Evolutionary conservation across 2,888 invertebrate species (phyloP), one percentile per base, ranked within the genome.

Genomic region (Neoaliturus tenellus): DNA sequence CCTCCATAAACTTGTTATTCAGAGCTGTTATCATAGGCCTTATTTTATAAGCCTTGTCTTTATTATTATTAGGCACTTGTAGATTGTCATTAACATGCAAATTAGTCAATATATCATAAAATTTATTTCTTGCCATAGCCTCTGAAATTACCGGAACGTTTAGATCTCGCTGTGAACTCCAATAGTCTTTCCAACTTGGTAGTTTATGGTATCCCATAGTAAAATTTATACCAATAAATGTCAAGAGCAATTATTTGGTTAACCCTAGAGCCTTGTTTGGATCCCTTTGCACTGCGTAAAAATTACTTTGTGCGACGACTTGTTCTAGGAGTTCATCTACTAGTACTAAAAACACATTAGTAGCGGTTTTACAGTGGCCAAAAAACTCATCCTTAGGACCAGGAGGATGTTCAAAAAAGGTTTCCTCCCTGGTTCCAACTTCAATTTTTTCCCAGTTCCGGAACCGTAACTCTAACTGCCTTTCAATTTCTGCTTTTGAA

Each of bases 41-140:
- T 55, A 80, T 8, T 80, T 80, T 80, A 28, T 58, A 58, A 3
- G 44, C n/a, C 44, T 55, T 80, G 31, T 80, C 80, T 75, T 39
- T 39, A 23, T 75, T 75, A 14, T 75, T 41, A 23, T n/a, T 39
- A 75, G 75, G 44, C 3, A 80, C 35, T 33, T 31, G 80, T 23
- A 14, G 28, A 35, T 80, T 80, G 44, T 80, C 80, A 80, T 80
- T 80, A 3, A 80, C 0, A 17, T 80, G 80, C 17, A 80, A 20
- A 28, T 31, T 20, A 4, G 51, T 12, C 35, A 80, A 23, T 31
- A 80, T 80, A 2, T 55, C 55, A 28, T 80, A 51, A 80, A 80
- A 51, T 17, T 33, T 51, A 44, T 55, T 58, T 55, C 55, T 6
- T 10, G 51, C 2, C 80, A 80, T 80, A 10, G 51, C n/a, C n/a